Conservation (phyloP, 2,113 vertebrate genomes). For the Balaeniceps rex region DNA sequence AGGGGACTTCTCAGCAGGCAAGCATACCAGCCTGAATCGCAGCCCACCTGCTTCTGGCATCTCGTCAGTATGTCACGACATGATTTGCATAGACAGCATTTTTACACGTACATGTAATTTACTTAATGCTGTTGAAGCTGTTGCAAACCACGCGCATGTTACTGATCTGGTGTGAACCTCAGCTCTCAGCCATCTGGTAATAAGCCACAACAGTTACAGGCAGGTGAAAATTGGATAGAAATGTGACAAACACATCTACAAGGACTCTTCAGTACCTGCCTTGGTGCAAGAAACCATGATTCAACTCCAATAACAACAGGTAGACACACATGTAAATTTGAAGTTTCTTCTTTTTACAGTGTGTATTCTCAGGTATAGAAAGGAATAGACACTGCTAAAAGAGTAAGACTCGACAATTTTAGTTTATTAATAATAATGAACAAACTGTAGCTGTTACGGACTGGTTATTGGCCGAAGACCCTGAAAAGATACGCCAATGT, state of each 20-base stretch:
- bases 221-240: not conserved
- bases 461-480: not conserved
- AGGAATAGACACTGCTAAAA: not conserved
- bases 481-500: not conserved
- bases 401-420: not conserved
- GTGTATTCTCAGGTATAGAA: not conserved
- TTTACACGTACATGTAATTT: not conserved
- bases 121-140: not conserved
- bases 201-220: not conserved
- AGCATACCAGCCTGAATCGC: not conserved
- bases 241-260: not conserved
- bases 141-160: not conserved
- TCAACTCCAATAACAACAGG: not conserved
- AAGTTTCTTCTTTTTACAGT: not conserved
- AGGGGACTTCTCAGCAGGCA: not conserved
- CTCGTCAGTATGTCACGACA: accelerated
- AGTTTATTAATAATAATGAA: not conserved
- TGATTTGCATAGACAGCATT: not conserved
- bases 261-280: not conserved
- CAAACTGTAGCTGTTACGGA: not conserved
- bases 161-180: not conserved
- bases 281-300: not conserved
- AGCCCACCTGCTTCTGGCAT: not conserved
- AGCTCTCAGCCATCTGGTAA: not conserved
- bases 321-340: not conserved